Evolutionary conservation across 2,113 vertebrate genomes (phyloP).

Genomic region (Irena cyanogastra): DNA sequence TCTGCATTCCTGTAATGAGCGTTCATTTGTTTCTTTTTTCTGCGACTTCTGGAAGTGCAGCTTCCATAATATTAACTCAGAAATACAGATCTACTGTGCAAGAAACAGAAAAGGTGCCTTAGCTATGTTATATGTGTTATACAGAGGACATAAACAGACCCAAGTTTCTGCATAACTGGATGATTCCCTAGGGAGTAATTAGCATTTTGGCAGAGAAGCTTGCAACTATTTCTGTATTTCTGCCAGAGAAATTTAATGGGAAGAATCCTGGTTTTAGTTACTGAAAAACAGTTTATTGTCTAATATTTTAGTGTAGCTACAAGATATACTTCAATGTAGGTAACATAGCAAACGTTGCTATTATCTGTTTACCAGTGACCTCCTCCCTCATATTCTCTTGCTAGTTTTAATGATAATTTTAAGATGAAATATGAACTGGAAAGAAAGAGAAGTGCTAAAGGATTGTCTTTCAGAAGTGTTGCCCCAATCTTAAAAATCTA

Average conservation of each 20-base stretch:
- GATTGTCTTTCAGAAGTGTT: neutral
- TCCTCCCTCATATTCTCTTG: neutral
- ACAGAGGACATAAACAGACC: constrained; percentile 6
- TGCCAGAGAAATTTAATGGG: constrained; percentile 44
- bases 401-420: neutral
- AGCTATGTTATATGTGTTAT: neutral
- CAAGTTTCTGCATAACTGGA: neutral
- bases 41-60: neutral
- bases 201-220: constrained; percentile 44
- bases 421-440: neutral
- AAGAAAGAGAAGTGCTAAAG: neutral
- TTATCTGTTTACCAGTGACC: neutral
- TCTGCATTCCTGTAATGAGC: neutral
- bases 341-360: neutral
- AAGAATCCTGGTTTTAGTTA: constrained; percentile 25
- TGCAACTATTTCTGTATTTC: constrained; percentile 21
- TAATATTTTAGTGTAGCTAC: neutral
- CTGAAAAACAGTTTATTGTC: neutral
- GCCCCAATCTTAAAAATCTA: neutral
- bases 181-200: constrained; percentile 42
- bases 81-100: neutral
- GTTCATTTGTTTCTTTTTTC: neutral
- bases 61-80: neutral
- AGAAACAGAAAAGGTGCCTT: neutral
- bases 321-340: constrained; percentile 20